Evolutionary conservation across 2,113 vertebrate genomes (phyloP).

Genomic region (Tachuris rubrigastra): DNA sequence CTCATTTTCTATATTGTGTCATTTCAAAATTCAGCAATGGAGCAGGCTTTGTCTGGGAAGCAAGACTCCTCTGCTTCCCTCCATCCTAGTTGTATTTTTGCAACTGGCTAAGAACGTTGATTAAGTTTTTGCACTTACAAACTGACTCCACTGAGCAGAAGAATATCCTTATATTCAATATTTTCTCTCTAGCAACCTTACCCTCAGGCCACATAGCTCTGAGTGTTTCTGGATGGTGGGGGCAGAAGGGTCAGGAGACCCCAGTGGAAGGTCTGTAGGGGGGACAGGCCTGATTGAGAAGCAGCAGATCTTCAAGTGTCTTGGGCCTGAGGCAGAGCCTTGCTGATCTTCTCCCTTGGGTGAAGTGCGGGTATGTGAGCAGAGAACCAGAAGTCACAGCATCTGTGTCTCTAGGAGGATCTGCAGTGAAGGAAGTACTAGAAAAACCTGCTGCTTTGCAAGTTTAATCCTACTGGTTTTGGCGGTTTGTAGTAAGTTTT

Average conservation of each 20-base stretch:
- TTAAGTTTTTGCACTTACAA: not conserved
- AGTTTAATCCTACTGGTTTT: not conserved
- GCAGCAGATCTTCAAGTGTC: not conserved
- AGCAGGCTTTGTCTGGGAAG: not conserved
- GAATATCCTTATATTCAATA: not conserved
- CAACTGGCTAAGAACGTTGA: not conserved
- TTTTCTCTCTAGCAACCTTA: not conserved
- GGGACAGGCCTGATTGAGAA: not conserved
- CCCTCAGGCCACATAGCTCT: not conserved
- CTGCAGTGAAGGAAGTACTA: not conserved
- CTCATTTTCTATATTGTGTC: not conserved
- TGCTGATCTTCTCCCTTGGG: not conserved
- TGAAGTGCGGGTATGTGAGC: not conserved
- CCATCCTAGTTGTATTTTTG: rapidly evolving
- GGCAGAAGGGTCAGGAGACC: not conserved
- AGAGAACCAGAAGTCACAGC: not conserved
- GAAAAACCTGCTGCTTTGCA: not conserved
- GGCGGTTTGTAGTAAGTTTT: not conserved
- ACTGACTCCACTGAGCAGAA: not conserved
- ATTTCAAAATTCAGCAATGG: constrained; percentile 25
- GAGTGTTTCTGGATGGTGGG: not conserved
- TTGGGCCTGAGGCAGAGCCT: not conserved
- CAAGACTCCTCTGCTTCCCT: not conserved
- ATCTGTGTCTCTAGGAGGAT: not conserved
- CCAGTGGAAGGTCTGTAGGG: not conserved